These are phyloP conservation scores for Caenorhabditis sulstoni DNA, from an alignment of 2,888 invertebrate genomes.

Conservation along the genomic window DNA sequence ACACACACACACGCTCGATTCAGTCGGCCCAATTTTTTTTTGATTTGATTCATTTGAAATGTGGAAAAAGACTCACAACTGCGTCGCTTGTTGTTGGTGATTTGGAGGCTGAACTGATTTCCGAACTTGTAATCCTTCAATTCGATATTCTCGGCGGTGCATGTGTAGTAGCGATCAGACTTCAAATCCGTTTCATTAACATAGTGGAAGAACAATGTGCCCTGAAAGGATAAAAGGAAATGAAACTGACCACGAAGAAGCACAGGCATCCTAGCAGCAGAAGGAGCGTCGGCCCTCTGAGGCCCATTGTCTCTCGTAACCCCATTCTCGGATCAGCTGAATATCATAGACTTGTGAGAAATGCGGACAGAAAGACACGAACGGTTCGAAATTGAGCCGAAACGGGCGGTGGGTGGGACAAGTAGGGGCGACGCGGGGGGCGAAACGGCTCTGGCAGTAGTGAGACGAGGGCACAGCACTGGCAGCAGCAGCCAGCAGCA, in stretches of 20 bases:
- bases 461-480: slow-evolving; percentile 48
- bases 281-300: slow-evolving; percentile 27
- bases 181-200: slow-evolving; percentile 79
- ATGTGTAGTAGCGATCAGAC: slow-evolving; percentile 79
- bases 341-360: slow-evolving; percentile 47
- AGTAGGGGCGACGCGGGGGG: slow-evolving; percentile 35
- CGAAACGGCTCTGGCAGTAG: slow-evolving; percentile 55
- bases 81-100: slow-evolving; percentile 69
- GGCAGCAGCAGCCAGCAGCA: slow-evolving; percentile 53
- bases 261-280: slow-evolving; percentile 40
- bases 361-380: slow-evolving; percentile 23
- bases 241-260: slow-evolving; percentile 60
- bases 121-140: slow-evolving; percentile 81
- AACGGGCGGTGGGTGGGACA: slow-evolving; percentile 36
- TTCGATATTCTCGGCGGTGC: slow-evolving; percentile 80
- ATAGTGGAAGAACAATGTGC: slow-evolving; percentile 80
- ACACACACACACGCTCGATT: not conserved
- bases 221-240: slow-evolving; percentile 71
- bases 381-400: slow-evolving; percentile 46
- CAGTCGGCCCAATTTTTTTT: slow-evolving; percentile 28
- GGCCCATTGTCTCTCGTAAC: slow-evolving; percentile 52
- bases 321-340: slow-evolving; percentile 52
- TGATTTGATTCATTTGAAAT: slow-evolving; percentile 39
- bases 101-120: slow-evolving; percentile 75
- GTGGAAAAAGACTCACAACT: slow-evolving; percentile 63